Percentiles rank a stretch among this genome's conserved stretches.
These are phyloP conservation scores for Sorex maritimensis DNA, from an alignment of 2,797 vertebrate species.

Conservation along the genomic window DNA sequence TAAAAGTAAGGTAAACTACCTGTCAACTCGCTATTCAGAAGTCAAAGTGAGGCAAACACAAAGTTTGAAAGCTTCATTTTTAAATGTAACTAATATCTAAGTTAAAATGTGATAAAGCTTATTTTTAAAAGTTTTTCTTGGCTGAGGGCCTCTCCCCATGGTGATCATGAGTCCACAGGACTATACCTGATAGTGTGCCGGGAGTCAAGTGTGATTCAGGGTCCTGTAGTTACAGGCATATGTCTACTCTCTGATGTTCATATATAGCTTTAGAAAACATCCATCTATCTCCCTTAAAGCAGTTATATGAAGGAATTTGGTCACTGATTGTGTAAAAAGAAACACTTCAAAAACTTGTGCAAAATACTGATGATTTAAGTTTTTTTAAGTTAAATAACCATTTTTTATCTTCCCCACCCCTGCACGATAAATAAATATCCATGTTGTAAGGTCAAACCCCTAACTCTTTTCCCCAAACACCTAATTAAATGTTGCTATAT, in stretches of 20 bases:
- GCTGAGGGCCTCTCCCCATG: too few relatives aligned
- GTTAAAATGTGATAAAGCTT: slow-evolving; percentile 8
- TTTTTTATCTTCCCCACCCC: neutral
- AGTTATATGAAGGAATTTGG: neutral
- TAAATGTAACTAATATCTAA: neutral
- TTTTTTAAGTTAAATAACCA: neutral
- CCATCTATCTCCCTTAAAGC: slow-evolving; percentile 43
- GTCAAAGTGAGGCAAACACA: neutral
- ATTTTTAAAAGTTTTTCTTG: too few relatives aligned
- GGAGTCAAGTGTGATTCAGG: too few relatives aligned
- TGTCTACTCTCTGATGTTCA: too few relatives aligned
- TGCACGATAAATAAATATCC: neutral
- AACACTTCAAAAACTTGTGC: neutral
- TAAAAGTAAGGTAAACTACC: neutral
- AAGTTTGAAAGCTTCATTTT: neutral
- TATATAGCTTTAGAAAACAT: neutral
- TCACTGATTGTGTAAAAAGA: neutral
- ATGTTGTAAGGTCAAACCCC: neutral
- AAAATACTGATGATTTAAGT: slow-evolving; percentile 21
- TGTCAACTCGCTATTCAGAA: neutral
- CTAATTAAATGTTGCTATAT: slow-evolving; percentile 3
- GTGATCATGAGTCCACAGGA: too few relatives aligned
- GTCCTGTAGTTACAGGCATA: too few relatives aligned
- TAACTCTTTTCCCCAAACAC: neutral
- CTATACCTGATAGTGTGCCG: too few relatives aligned